Evolutionary conservation across 2,888 invertebrate genomes (phyloP).

Genomic region (Hipparchia semele): DNA sequence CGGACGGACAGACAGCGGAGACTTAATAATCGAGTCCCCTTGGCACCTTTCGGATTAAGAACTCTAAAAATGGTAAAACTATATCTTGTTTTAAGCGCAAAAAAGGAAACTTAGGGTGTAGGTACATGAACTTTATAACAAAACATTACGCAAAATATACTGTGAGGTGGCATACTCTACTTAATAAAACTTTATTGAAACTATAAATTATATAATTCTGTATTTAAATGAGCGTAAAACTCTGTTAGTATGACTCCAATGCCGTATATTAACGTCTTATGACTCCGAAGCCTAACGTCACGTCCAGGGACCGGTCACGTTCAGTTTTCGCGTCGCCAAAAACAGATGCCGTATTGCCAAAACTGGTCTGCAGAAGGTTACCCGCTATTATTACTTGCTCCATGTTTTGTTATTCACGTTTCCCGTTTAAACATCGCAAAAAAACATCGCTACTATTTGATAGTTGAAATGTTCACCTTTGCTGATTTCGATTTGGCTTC

Average conservation of each 20-base stretch:
- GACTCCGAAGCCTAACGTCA: constrained; percentile 43
- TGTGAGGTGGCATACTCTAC: too few species aligned
- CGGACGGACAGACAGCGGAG: too few species aligned
- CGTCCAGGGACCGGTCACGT: constrained; percentile 57
- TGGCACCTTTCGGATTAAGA: too few species aligned
- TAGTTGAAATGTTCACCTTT: neutral
- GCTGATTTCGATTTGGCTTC: neutral
- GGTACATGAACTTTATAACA: too few species aligned
- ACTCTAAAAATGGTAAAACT: too few species aligned
- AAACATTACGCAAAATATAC: too few species aligned
- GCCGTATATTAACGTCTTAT: constrained; percentile 4
- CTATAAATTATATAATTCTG: neutral
- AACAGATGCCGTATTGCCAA: constrained; percentile 56
- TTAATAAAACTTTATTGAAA: neutral
- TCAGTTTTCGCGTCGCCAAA: constrained; percentile 61
- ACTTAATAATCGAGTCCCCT: too few species aligned
- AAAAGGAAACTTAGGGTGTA: too few species aligned
- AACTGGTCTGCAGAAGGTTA: constrained; percentile 66
- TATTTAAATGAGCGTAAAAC: neutral
- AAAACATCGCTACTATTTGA: constrained; percentile 5
- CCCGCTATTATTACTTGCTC: constrained; percentile 31
- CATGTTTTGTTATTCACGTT: constrained; percentile 30
- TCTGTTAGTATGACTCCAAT: neutral
- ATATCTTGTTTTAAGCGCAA: too few species aligned
- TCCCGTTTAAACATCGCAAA: constrained; percentile 23